phyloP scores from a whole-genome alignment of 1,140 invertebrate species.

The Caerostris darwini region DNA sequence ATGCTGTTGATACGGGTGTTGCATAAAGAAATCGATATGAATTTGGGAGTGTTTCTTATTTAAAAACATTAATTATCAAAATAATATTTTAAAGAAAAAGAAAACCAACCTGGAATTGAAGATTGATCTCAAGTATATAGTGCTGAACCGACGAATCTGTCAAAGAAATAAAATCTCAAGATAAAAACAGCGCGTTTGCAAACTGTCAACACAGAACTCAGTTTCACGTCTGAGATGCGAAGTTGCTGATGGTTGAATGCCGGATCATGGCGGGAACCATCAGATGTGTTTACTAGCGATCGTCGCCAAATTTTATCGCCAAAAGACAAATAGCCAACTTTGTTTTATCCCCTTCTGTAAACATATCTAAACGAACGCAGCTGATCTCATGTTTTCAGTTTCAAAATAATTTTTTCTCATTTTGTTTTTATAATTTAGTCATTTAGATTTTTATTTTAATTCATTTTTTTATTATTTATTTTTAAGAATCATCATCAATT shows the following conservation, averaged over 20 bases:
- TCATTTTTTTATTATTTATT: too few relatives aligned
- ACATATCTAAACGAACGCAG: neutral
- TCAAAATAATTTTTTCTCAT: too few relatives aligned
- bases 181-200: slow-evolving; percentile 6
- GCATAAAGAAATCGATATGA: too few relatives aligned
- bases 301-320: slow-evolving; percentile 46
- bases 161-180: neutral
- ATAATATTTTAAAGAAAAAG: neutral
- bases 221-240: slow-evolving; percentile 5
- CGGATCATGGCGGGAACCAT: neutral
- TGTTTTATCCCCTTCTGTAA: neutral
- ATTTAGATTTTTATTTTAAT: too few relatives aligned
- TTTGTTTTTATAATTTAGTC: too few relatives aligned
- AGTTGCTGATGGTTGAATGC: slow-evolving; percentile 56
- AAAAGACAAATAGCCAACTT: slow-evolving; percentile 36
- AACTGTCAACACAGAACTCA: slow-evolving; percentile 49
- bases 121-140: neutral
- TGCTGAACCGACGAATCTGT: neutral
- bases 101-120: slow-evolving; percentile 13
- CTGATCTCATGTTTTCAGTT: too few relatives aligned
- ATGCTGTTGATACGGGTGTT: too few relatives aligned
- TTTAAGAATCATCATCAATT: too few relatives aligned
- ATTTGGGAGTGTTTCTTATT: too few relatives aligned
- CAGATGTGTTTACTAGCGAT: neutral
- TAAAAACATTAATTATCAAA: too few relatives aligned